Evolutionary conservation across 2,888 invertebrate genomes (phyloP).

Genomic region (Lydus trimaculatus): DNA sequence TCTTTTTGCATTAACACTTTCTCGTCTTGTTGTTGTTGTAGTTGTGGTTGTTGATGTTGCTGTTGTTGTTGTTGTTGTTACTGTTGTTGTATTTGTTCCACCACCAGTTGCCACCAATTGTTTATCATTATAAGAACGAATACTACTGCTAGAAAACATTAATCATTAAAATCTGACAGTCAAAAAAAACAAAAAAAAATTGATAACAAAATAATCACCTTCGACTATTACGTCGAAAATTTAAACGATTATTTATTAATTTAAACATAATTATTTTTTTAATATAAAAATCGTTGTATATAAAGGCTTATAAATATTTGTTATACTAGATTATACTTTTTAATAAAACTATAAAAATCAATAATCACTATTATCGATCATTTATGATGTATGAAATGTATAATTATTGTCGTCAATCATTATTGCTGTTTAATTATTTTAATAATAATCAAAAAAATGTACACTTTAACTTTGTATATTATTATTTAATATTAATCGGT

Average conservation of each 20-base stretch:
- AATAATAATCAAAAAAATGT: neutral
- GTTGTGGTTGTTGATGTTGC: constrained; percentile 36
- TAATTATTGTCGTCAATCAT: too few species aligned
- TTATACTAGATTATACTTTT: neutral
- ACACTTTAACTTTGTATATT: neutral
- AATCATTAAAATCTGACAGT: constrained; percentile 16
- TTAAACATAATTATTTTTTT: constrained; percentile 49
- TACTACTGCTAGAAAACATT: constrained; percentile 43
- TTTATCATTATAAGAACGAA: constrained; percentile 51
- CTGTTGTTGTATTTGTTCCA: constrained; percentile 48
- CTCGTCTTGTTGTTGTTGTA: neutral
- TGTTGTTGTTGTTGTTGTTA: constrained; percentile 59
- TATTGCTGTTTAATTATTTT: too few species aligned
- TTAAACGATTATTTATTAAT: constrained; percentile 50
- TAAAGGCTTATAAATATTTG: neutral
- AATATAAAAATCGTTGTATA: constrained; percentile 1
- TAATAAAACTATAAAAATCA: constrained; percentile 5
- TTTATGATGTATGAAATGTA: neutral
- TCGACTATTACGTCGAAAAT: constrained; percentile 49
- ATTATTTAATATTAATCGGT: neutral
- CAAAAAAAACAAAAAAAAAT: constrained; percentile 14
- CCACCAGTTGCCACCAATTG: constrained; percentile 22
- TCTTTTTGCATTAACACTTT: constrained; percentile 31
- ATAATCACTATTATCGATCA: constrained; percentile 2
- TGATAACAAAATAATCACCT: constrained; percentile 47